phyloP scores from a whole-genome alignment of 2,797 vertebrate genomes.

The Aphelocoma californica region DNA sequence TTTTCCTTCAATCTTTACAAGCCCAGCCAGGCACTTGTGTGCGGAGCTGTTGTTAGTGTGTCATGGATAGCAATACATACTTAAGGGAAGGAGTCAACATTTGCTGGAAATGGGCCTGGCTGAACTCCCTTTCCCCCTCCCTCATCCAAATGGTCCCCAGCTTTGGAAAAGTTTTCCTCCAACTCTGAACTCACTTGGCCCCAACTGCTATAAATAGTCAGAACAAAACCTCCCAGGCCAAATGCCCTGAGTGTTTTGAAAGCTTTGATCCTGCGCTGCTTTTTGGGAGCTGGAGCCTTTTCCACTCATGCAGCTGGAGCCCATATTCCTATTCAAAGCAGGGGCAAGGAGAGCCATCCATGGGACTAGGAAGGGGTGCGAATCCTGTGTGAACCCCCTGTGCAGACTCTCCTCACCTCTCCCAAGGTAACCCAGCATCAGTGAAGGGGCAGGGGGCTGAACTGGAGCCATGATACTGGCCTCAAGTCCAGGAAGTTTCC shows the following conservation, averaged over 20 bases:
- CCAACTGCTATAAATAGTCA: conserved; percentile 52
- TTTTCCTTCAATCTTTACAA: not conserved
- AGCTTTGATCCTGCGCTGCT: conserved; percentile 36
- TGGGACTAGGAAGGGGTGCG: not conserved
- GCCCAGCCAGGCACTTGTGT: conserved; percentile 34
- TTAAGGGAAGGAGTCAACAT: conserved; percentile 56
- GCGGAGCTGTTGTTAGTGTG: conserved; percentile 10
- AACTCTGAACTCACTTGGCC: conserved; percentile 53
- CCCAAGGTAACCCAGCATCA: not conserved
- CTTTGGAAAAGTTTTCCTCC: conserved; percentile 59
- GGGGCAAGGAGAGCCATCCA: not conserved
- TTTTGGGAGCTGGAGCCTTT: conserved; percentile 27
- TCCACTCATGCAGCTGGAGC: not conserved
- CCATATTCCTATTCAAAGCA: not conserved
- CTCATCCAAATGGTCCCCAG: conserved; percentile 37
- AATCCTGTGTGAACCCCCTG: not conserved
- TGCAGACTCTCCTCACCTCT: not conserved
- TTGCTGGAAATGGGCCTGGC: conserved; percentile 39
- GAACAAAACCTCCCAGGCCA: conserved; percentile 51
- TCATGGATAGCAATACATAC: conserved; percentile 61
- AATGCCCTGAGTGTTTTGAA: conserved; percentile 49
- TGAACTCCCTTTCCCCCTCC: conserved; percentile 36
- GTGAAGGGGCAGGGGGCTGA: not conserved
- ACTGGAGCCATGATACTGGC: accelerated
- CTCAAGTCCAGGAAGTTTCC: not conserved